Conservation (phyloP, 2,113 vertebrate genomes). For the Phrynosoma blainvillii region DNA sequence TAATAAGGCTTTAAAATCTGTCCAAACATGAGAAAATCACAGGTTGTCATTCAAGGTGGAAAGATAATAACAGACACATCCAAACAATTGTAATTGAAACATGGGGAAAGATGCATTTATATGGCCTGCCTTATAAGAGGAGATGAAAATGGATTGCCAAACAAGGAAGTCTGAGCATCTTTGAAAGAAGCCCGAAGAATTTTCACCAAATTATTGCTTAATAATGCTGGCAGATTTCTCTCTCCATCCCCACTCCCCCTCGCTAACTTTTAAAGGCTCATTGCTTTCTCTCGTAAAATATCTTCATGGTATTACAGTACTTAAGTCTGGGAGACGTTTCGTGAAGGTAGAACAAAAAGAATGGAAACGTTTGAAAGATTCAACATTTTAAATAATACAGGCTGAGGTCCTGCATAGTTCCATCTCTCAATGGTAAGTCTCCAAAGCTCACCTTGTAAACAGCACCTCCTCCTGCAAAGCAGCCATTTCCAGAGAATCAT, state of each 20-base stretch:
- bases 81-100: conserved; percentile 52
- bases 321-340: neutral
- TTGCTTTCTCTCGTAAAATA: neutral
- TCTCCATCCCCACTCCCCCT: too few species aligned
- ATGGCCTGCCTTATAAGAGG: too few species aligned
- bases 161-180: conserved; percentile 12
- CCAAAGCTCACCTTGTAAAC: too few species aligned
- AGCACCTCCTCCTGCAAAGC: too few species aligned
- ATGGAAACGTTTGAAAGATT: too few species aligned
- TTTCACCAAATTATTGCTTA: neutral
- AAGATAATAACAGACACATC: conserved; percentile 59
- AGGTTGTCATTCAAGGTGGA: conserved; percentile 63
- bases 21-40: conserved; percentile 72
- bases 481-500: too few species aligned
- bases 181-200: neutral
- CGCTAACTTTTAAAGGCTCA: neutral
- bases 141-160: too few species aligned
- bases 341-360: too few species aligned
- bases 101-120: conserved; percentile 46
- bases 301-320: neutral
- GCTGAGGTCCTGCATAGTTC: too few species aligned
- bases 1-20: conserved; percentile 67
- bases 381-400: too few species aligned
- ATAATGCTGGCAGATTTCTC: neutral
- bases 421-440: too few species aligned